A percentile compares a stretch with the other conserved stretches of the same genome.
phyloP scores from a whole-genome alignment of 64 coral and sea anemone species.

The Cladopsammia gracilis region DNA sequence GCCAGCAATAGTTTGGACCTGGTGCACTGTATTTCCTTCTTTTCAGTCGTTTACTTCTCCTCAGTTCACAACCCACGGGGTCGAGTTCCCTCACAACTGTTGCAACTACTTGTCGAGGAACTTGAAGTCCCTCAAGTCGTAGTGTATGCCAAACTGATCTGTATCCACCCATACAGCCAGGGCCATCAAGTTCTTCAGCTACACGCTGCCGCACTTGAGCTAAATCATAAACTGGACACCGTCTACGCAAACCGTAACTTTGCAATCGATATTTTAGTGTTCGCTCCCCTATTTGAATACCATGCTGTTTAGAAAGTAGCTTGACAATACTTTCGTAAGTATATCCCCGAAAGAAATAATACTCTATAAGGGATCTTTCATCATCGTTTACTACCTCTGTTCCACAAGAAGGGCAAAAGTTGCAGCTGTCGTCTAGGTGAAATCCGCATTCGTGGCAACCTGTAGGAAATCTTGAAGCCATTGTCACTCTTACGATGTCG shows the following conservation, averaged over 20 bases:
- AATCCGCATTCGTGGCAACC: background rate
- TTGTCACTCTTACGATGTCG: too few relatives aligned
- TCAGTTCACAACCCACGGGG: constrained; percentile 47
- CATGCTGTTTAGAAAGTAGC: constrained; percentile 35
- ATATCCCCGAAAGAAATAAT: constrained; percentile 27
- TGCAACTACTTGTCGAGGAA: constrained; percentile 55
- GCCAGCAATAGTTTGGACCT: constrained; percentile 2
- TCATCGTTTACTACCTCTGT: constrained; percentile 1
- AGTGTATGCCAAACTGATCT: constrained; percentile 64
- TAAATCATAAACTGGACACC: constrained; percentile 35
- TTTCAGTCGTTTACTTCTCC: constrained; percentile 32
- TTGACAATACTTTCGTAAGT: constrained; percentile 39
- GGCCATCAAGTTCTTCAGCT: constrained; percentile 43
- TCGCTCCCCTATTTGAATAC: constrained; percentile 37
- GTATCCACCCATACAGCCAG: constrained; percentile 43
- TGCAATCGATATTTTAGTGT: constrained; percentile 43
- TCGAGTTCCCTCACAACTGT: constrained; percentile 46
- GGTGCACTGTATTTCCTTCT: constrained; percentile 42
- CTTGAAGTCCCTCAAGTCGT: constrained; percentile 44
- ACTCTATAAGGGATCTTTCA: constrained; percentile 11
- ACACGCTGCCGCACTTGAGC: constrained; percentile 30
- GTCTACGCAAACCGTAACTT: constrained; percentile 29
- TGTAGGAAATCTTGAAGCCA: too few relatives aligned
- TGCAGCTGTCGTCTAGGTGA: background rate
- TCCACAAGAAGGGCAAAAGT: constrained; percentile 17